Conservation (phyloP, 2,888 invertebrate species). For the Agrilus cyanescens region DNA sequence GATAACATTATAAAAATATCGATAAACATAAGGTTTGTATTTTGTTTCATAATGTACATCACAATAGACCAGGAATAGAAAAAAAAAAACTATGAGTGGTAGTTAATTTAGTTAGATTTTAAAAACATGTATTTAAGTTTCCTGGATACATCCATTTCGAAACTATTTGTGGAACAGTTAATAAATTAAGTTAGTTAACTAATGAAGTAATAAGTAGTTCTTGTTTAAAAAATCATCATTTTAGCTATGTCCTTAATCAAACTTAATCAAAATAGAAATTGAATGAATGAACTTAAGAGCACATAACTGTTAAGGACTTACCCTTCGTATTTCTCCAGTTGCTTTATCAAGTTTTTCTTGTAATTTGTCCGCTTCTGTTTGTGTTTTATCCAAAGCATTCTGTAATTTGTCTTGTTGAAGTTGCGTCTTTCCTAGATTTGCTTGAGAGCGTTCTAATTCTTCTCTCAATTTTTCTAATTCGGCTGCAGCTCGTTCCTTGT, state of each 20-base stretch:
- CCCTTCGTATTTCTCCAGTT: constrained; percentile 70
- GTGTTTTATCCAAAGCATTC: constrained; percentile 76
- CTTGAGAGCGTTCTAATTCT: constrained; percentile 79
- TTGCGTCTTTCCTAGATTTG: constrained; percentile 82
- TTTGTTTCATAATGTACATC: too few relatives aligned
- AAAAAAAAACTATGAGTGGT: too few relatives aligned
- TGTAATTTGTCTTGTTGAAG: constrained; percentile 86
- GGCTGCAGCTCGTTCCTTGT: constrained; percentile 74
- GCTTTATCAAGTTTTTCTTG: constrained; percentile 81
- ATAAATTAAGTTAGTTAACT: too few relatives aligned
- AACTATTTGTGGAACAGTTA: too few relatives aligned
- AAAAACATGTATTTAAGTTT: too few relatives aligned
- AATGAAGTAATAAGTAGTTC: too few relatives aligned
- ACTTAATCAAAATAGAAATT: neutral
- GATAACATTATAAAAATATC: too few relatives aligned
- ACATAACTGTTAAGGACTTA: constrained; percentile 31
- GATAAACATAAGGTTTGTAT: too few relatives aligned
- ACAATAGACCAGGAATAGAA: too few relatives aligned
- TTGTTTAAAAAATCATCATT: too few relatives aligned
- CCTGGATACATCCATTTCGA: too few relatives aligned
- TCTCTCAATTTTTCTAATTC: constrained; percentile 80
- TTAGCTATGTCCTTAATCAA: neutral
- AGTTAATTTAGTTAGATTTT: too few relatives aligned
- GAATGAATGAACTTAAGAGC: neutral
- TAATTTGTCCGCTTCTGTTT: constrained; percentile 80